These are phyloP conservation scores for Sphenodon punctatus DNA, from an alignment of 2,797 vertebrate genomes.

Conservation along the genomic window DNA sequence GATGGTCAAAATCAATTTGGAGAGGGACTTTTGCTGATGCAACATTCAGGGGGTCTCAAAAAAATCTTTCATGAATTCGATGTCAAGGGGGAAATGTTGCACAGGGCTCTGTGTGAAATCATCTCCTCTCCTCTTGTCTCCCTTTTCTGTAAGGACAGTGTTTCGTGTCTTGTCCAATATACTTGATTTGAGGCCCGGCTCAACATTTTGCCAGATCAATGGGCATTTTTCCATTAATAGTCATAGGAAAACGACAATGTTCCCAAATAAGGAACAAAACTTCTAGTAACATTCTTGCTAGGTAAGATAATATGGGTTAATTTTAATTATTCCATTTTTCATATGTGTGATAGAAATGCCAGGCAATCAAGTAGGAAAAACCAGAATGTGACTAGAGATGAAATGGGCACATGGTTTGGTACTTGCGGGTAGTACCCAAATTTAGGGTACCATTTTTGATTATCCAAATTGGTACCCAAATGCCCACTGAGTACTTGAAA, in stretches of 20 bases:
- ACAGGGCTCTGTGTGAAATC: neutral
- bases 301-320: neutral
- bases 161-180: neutral
- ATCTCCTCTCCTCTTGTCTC: neutral
- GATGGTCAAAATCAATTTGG: neutral
- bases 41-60: neutral
- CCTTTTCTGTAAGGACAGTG: neutral
- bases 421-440: too few relatives aligned
- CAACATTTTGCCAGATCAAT: neutral
- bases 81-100: neutral
- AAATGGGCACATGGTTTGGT: too few relatives aligned
- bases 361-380: neutral
- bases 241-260: neutral
- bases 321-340: neutral
- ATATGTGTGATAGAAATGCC: neutral
- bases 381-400: too few relatives aligned
- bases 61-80: neutral
- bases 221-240: neutral
- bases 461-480: too few relatives aligned
- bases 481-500: too few relatives aligned
- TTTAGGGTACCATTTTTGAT: too few relatives aligned
- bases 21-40: neutral
- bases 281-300: too few relatives aligned
- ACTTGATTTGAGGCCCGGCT: neutral
- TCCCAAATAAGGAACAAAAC: too few relatives aligned